phyloP scores from a whole-genome alignment of 2,888 invertebrate genomes.

The Syritta pipiens region DNA sequence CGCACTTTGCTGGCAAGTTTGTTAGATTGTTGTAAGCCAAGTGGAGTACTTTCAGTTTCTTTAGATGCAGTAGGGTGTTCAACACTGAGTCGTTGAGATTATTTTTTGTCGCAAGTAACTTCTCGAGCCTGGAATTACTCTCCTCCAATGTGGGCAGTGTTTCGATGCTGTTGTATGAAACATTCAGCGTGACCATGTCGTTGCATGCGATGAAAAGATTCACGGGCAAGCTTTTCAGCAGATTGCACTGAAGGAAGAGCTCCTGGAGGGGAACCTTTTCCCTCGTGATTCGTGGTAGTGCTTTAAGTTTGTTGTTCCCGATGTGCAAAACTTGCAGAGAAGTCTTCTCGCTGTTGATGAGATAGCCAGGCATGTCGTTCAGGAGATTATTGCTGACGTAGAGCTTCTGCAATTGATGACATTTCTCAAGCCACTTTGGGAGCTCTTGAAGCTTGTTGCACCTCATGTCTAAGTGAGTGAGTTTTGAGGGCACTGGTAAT shows the following conservation, averaged over 20 bases:
- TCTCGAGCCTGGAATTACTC: constrained; percentile 83
- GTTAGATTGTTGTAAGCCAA: constrained; percentile 89
- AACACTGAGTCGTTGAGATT: constrained; percentile 86
- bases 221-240: constrained; percentile 86
- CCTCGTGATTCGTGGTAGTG: constrained; percentile 86
- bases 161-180: constrained; percentile 88
- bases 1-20: constrained; percentile 86
- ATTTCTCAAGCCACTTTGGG: constrained; percentile 88
- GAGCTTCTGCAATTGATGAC: constrained; percentile 85
- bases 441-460: constrained; percentile 87
- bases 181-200: constrained; percentile 85
- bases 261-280: constrained; percentile 84
- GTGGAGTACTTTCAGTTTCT: constrained; percentile 85
- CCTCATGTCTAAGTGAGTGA: constrained; percentile 89
- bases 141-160: constrained; percentile 84
- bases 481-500: constrained; percentile 84
- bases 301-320: constrained; percentile 88
- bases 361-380: constrained; percentile 85
- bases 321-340: constrained; percentile 87
- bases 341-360: constrained; percentile 87
- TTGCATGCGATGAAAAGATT: constrained; percentile 87
- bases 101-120: constrained; percentile 87
- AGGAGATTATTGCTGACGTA: constrained; percentile 88
- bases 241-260: constrained; percentile 88
- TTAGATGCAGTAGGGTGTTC: constrained; percentile 84